phyloP scores from a whole-genome alignment of 2,113 vertebrate species.

The Danionella cerebrum region DNA sequence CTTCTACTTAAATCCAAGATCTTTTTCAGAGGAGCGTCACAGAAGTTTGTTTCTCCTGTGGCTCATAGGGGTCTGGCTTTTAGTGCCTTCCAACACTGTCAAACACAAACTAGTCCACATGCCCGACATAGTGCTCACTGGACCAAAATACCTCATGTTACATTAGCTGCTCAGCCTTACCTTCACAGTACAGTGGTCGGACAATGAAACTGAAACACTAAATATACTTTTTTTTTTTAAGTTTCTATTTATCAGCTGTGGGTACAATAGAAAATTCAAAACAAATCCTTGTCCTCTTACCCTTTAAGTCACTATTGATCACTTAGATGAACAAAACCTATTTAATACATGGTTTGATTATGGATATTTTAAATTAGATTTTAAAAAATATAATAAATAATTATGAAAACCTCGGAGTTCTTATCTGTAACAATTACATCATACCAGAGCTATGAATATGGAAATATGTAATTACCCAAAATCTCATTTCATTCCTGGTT shows the following conservation, averaged over 20 bases:
- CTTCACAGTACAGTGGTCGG: too few relatives aligned
- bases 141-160: background rate
- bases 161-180: background rate
- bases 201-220: too few relatives aligned
- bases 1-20: background rate
- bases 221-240: too few relatives aligned
- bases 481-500: background rate
- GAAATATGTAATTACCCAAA: background rate
- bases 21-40: constrained; percentile 7
- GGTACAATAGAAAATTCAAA: too few relatives aligned
- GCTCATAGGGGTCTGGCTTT: background rate
- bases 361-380: too few relatives aligned
- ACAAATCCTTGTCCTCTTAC: too few relatives aligned
- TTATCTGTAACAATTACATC: background rate
- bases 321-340: too few relatives aligned
- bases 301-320: too few relatives aligned
- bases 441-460: background rate
- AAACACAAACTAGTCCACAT: background rate
- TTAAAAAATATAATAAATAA: too few relatives aligned
- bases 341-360: too few relatives aligned
- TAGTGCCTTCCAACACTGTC: background rate
- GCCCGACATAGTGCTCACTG: background rate
- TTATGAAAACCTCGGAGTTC: background rate
- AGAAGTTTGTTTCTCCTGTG: constrained; percentile 10
- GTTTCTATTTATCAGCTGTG: too few relatives aligned